Base-by-base conservation (phyloP, 1,140 invertebrate species). In the Sogatella furcifera region DNA sequence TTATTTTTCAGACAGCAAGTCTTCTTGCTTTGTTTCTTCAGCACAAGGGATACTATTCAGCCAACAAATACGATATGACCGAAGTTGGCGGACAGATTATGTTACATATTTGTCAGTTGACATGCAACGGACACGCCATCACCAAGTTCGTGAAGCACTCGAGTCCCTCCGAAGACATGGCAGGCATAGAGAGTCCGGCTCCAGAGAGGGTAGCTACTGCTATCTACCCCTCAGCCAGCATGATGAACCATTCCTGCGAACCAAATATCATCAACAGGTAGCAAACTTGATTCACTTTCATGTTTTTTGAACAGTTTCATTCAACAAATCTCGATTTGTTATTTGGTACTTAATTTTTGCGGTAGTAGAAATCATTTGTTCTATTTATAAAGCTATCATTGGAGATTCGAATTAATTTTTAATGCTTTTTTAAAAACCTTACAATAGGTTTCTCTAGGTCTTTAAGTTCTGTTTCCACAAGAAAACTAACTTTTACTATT, bases 161-260 rank as follows among this genome's bases (percentile, higher is more conserved):
- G 57, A 61, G 64, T 42, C 62, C 62, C 60, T 64, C 59, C 15
- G 73, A 71, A 66, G 59, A 71, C 22, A 44, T 22, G 14, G 46
- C 41, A 43, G 43, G 43, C 13, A 68, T 66, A 57, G 71, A 73
- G 62, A 64, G 6, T 6, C 8, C 8, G 2, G 15, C 62, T 54
- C 78, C 88, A 69, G 76, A 81, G n/a, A 77, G 84, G 42, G 75
- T 90, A 42, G 89, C 86, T 11, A 88, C 88, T 24, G 92, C 86
- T 1, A 89, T 94, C 68, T 95, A 90, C 75, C 88, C 89, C 0
- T 85, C 88, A n/a, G 84, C 86, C 10, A 89, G 88, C 68, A 84
- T 94, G 76, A 86, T 94, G 84, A 95, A 95, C 73, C 92, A 95
- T 76, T 90, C 89, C 13, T 95, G 92, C 71, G 82, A 89, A 71